phyloP scores from a whole-genome alignment of 2,888 invertebrate species.

The Malthinus seriepunctatus region DNA sequence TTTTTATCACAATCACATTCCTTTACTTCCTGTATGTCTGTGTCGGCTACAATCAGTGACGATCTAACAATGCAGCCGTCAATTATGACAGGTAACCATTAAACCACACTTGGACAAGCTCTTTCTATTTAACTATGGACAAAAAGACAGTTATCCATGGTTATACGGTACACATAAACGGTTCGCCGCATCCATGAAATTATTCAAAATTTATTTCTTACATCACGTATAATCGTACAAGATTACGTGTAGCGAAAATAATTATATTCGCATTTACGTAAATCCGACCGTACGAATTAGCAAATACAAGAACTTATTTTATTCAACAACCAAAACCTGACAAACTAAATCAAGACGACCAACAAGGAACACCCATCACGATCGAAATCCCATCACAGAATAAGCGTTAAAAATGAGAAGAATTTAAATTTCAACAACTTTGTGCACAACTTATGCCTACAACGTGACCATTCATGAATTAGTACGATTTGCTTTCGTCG shows the following conservation, averaged over 20 bases:
- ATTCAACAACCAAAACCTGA: conserved; percentile 38
- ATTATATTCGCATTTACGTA: conserved; percentile 11
- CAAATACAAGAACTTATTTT: conserved; percentile 35
- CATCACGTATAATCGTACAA: background rate
- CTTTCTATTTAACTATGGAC: conserved; percentile 34
- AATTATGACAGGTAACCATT: conserved; percentile 36
- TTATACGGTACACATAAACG: conserved; percentile 10
- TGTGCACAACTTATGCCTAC: conserved; percentile 24
- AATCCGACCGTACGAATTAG: conserved; percentile 34
- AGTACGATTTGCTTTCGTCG: conserved; percentile 35
- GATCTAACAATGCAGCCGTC: conserved; percentile 36
- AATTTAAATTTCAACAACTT: conserved; percentile 44
- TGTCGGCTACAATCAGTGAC: conserved; percentile 25
- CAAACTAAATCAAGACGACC: conserved; percentile 45
- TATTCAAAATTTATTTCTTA: background rate
- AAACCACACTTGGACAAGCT: conserved; percentile 34
- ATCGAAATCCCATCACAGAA: conserved; percentile 46
- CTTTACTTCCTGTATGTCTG: conserved; percentile 21
- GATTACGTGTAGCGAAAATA: background rate
- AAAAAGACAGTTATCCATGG: conserved; percentile 29
- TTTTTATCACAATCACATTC: conserved; percentile 17
- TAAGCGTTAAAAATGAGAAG: conserved; percentile 46
- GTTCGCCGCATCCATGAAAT: conserved; percentile 7
- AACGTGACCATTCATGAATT: conserved; percentile 39
- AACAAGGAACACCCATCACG: conserved; percentile 50